These are phyloP conservation scores for Todiramphus chloris DNA, from an alignment of 2,113 vertebrate species.

Conservation along the genomic window DNA sequence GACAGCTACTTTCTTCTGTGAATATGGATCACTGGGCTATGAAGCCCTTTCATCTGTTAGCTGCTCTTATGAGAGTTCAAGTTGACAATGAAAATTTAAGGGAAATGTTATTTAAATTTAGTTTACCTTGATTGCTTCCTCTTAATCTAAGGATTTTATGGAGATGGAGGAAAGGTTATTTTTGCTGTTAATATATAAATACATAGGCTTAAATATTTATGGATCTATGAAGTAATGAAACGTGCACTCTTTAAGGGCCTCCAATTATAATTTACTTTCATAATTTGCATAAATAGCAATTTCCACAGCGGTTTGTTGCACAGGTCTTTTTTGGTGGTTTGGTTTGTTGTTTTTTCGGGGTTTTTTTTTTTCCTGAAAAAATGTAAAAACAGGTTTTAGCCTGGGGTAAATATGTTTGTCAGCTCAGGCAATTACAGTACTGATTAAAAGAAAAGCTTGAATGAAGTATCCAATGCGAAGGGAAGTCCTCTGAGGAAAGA, in stretches of 20 bases:
- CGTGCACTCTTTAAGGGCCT: background rate
- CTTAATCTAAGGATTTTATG: background rate
- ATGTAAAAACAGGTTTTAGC: background rate
- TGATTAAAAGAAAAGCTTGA: background rate
- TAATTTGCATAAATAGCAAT: background rate
- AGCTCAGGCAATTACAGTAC: background rate
- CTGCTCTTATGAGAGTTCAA: background rate
- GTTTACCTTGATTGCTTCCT: background rate
- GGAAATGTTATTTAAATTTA: background rate
- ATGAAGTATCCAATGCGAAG: background rate
- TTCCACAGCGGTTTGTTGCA: background rate
- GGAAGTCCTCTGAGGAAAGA: background rate
- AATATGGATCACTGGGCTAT: background rate
- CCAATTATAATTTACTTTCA: background rate
- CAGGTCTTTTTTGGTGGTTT: background rate
- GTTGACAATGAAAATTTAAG: background rate
- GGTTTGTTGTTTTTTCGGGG: too few species aligned
- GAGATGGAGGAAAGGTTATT: background rate
- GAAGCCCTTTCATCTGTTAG: background rate
- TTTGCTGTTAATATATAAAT: background rate
- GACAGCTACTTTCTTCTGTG: background rate
- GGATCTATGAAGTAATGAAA: background rate
- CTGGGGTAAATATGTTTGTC: background rate
- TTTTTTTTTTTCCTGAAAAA: background rate
- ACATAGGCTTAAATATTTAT: background rate